Evolutionary conservation across 1,140 invertebrate genomes (phyloP).

Genomic region (Camponotus vicinus): DNA sequence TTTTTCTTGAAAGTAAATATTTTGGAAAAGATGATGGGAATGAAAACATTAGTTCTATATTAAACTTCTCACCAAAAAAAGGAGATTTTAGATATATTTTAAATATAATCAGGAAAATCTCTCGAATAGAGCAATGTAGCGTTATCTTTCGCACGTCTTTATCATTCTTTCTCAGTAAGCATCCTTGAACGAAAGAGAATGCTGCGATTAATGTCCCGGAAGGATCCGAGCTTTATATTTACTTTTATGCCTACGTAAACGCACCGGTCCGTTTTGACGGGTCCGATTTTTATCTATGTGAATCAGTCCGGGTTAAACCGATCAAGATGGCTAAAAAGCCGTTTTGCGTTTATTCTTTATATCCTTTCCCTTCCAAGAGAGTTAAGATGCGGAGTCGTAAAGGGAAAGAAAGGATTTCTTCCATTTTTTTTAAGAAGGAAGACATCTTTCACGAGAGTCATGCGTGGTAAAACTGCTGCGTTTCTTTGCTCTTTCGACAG

Average conservation of each 20-base stretch:
- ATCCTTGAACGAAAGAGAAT: not conserved
- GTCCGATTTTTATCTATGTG: constrained; percentile 82
- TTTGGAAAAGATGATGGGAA: not conserved
- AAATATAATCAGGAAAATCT: constrained; percentile 10
- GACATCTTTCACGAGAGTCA: constrained; percentile 63
- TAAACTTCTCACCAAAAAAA: not conserved
- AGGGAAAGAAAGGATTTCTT: constrained; percentile 62
- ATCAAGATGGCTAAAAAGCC: constrained; percentile 85
- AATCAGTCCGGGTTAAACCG: constrained; percentile 83
- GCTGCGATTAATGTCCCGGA: constrained; percentile 81
- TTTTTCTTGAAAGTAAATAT: not conserved
- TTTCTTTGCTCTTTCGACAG: constrained; percentile 32
- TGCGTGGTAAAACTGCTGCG: constrained; percentile 73
- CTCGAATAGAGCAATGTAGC: not conserved
- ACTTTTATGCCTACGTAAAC: constrained; percentile 84
- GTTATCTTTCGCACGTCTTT: constrained; percentile 45
- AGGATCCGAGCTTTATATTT: constrained; percentile 84
- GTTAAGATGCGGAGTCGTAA: constrained; percentile 78
- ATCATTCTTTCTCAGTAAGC: not conserved
- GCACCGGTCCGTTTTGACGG: constrained; percentile 73
- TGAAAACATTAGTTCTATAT: not conserved
- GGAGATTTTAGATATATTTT: not conserved
- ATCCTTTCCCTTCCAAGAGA: constrained; percentile 60
- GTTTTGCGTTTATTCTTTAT: constrained; percentile 81
- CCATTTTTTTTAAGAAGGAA: constrained; percentile 62